A percentile compares a stretch with the other conserved stretches of the same genome.
phyloP scores from a whole-genome alignment of 2,888 invertebrate genomes.

The Sarcophaga caerulescens region DNA sequence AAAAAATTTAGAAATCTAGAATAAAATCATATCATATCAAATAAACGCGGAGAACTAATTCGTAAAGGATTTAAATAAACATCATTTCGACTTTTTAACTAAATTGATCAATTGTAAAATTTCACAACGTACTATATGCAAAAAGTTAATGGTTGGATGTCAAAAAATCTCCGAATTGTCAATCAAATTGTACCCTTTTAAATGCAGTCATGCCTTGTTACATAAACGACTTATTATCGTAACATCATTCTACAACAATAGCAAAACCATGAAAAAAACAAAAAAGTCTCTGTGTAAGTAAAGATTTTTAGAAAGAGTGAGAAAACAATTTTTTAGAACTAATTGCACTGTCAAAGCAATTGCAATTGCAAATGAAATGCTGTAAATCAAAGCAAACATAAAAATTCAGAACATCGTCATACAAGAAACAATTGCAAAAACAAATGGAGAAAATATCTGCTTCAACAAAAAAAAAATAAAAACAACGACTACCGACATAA shows the following conservation, averaged over 20 bases:
- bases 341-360: conserved; percentile 59
- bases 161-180: conserved; percentile 27
- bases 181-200: conserved; percentile 32
- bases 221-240: conserved; percentile 41
- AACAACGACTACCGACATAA: not conserved
- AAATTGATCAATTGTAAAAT: not conserved
- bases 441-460: too few relatives aligned
- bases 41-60: too few relatives aligned
- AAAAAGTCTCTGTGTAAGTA: conserved; percentile 35
- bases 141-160: conserved; percentile 18
- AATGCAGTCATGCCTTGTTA: conserved; percentile 30
- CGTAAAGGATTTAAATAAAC: too few relatives aligned
- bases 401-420: conserved; percentile 17
- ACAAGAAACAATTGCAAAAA: conserved; percentile 9
- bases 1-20: too few relatives aligned
- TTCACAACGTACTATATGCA: too few relatives aligned
- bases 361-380: conserved; percentile 53
- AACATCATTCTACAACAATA: not conserved
- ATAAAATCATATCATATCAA: too few relatives aligned
- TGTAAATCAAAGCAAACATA: conserved; percentile 44
- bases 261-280: not conserved
- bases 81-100: not conserved
- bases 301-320: not conserved
- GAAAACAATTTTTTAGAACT: conserved; percentile 34
- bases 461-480: conserved; percentile 3